phyloP scores from a whole-genome alignment of 2,113 vertebrate genomes.

The Phaethon lepturus region DNA sequence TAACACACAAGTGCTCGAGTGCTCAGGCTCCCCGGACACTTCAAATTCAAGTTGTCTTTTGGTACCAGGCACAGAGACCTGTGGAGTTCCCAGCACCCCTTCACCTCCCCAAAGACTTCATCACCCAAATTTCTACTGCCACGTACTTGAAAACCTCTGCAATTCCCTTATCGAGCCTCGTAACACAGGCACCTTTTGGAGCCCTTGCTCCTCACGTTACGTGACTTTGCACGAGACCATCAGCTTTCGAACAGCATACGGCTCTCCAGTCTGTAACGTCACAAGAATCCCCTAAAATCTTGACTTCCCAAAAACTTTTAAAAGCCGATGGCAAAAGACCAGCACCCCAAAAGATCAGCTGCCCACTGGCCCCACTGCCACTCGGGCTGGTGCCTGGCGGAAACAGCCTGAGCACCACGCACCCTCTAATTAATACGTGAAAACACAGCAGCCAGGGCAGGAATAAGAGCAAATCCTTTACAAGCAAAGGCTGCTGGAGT shows the following conservation, averaged over 20 bases:
- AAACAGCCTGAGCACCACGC: background rate
- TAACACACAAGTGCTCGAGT: background rate
- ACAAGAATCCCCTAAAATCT: background rate
- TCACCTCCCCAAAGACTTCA: background rate
- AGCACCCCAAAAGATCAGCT: background rate
- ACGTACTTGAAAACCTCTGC: background rate
- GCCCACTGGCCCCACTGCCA: background rate
- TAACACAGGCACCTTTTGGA: background rate
- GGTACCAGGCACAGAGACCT: background rate
- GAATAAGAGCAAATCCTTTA: background rate
- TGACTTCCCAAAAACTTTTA: background rate
- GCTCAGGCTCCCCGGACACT: background rate
- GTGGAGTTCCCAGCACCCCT: background rate
- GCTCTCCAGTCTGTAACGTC: background rate
- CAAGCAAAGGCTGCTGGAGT: background rate
- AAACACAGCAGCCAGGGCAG: background rate
- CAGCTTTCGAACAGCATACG: background rate
- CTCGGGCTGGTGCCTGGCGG: background rate
- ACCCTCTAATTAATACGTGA: background rate
- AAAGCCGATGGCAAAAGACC: background rate
- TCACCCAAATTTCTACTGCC: background rate
- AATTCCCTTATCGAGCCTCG: background rate
- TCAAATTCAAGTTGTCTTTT: background rate
- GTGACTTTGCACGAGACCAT: accelerated
- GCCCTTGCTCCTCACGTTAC: background rate